A percentile compares a stretch with the other conserved stretches of the same genome.
phyloP scores from a whole-genome alignment of 1,140 invertebrate genomes.

The Bacillus rossius region DNA sequence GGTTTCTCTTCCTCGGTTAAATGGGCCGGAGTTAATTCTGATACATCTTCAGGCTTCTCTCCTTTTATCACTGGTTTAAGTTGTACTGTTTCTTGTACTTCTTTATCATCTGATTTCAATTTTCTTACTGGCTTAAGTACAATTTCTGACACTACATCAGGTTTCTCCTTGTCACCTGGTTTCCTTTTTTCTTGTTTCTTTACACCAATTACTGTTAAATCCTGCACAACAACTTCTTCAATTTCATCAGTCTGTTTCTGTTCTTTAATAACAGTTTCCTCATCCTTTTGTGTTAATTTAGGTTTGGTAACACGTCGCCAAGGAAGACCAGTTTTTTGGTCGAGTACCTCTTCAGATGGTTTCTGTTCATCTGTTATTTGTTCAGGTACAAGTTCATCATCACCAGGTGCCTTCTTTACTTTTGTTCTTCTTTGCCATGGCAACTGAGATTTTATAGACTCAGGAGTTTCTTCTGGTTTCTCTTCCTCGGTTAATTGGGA shows the following conservation, averaged over 20 bases:
- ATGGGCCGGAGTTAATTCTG: too few relatives aligned
- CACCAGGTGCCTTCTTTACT: not conserved
- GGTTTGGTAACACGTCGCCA: constrained; percentile 9
- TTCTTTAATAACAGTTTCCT: too few relatives aligned
- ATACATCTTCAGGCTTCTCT: too few relatives aligned
- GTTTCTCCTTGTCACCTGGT: constrained; percentile 13
- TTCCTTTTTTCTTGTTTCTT: too few relatives aligned
- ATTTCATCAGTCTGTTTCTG: too few relatives aligned
- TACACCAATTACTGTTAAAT: too few relatives aligned
- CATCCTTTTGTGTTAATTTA: too few relatives aligned
- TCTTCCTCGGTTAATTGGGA: constrained; percentile 31
- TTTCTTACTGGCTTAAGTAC: constrained; percentile 21
- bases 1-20: constrained; percentile 21
- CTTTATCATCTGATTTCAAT: constrained; percentile 27
- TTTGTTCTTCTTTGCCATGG: constrained; percentile 2
- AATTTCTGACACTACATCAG: constrained; percentile 16
- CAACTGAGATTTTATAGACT: constrained; percentile 4
- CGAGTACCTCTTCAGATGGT: constrained; percentile 12
- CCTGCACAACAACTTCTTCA: too few relatives aligned
- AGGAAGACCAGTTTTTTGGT: constrained; percentile 12
- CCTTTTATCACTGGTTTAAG: constrained; percentile 14
- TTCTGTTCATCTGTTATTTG: not conserved
- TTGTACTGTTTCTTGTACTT: constrained; percentile 21
- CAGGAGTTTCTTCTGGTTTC: constrained; percentile 20
- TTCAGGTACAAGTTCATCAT: not conserved